Conservation (phyloP, 2,797 vertebrate genomes). For the Sebastiscus albofasciatus region DNA sequence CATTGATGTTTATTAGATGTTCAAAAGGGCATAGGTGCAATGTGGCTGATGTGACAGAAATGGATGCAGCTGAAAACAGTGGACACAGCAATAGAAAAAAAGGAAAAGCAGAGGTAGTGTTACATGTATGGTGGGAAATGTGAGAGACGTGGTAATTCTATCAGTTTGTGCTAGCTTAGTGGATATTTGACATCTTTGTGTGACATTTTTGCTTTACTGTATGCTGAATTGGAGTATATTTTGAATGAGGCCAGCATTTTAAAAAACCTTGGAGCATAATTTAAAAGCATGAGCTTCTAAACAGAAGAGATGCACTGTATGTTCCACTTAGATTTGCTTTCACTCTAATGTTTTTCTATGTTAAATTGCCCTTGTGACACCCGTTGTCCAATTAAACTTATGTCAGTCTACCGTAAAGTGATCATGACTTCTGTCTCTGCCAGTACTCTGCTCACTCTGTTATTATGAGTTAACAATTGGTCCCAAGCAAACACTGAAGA, state of each 20-base stretch:
- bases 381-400: not conserved
- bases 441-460: not conserved
- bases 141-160: constrained; percentile 34
- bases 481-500: not conserved
- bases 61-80: constrained; percentile 19
- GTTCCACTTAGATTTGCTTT: not conserved
- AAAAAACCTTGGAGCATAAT: not conserved
- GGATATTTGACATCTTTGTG: constrained; percentile 17
- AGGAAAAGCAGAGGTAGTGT: constrained; percentile 14
- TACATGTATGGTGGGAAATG: constrained; percentile 37
- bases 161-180: constrained; percentile 18
- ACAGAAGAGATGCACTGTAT: not conserved
- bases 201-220: constrained; percentile 9
- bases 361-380: not conserved
- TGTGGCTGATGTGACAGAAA: constrained; percentile 43
- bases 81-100: constrained; percentile 5
- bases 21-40: not conserved
- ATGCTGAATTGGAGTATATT: constrained; percentile 2
- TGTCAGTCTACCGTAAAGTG: constrained; percentile 11
- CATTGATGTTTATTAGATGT: not conserved
- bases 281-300: not conserved
- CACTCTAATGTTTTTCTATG: not conserved
- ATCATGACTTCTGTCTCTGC: not conserved
- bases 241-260: not conserved
- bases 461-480: not conserved